Evolutionary conservation across 2,797 vertebrate species (phyloP).

Genomic region (Steatocranus sp.): DNA sequence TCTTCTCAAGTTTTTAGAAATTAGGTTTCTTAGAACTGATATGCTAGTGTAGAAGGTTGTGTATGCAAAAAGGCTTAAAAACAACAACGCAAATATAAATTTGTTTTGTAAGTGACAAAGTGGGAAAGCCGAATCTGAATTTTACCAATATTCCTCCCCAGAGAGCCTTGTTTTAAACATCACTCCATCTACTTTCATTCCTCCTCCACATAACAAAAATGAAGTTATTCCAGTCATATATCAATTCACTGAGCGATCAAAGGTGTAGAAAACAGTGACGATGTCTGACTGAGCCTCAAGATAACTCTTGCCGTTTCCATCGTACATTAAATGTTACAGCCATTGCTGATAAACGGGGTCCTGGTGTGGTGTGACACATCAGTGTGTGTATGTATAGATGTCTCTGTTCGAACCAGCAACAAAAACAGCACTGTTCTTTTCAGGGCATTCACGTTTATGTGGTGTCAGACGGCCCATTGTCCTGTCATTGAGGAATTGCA

Average conservation of each 20-base stretch:
- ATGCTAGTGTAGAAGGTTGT: neutral
- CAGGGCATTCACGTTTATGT: slow-evolving; percentile 30
- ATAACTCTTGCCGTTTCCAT: neutral
- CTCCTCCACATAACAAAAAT: neutral
- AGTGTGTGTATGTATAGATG: neutral
- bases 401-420: slow-evolving; percentile 21
- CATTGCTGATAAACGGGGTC: neutral
- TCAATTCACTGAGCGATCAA: neutral
- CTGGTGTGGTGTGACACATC: neutral
- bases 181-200: neutral
- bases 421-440: slow-evolving; percentile 11
- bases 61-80: neutral
- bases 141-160: neutral
- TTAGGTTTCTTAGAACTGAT: neutral
- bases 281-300: neutral
- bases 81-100: neutral
- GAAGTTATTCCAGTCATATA: neutral
- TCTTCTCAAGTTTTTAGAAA: neutral
- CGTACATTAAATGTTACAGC: neutral
- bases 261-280: slow-evolving; percentile 12
- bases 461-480: neutral
- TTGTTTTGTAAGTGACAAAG: neutral
- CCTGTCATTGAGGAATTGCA: neutral
- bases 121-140: neutral
- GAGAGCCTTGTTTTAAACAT: neutral